Base-by-base conservation (phyloP, 2,113 vertebrate species). In the Callochromis pleurospilus region DNA sequence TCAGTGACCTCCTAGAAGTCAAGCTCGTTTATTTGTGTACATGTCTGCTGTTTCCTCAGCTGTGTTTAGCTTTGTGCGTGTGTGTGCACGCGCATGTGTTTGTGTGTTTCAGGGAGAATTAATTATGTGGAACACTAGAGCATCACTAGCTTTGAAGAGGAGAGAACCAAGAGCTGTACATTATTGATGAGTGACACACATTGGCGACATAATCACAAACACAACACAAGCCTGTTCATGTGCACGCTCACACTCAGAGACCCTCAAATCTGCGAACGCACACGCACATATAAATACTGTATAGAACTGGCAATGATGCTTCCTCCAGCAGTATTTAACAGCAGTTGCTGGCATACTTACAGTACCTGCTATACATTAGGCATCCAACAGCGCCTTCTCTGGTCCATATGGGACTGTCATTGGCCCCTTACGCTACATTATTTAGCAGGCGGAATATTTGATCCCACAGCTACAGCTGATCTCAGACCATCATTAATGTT, bases 151-250 rank as follows among this genome's bases (percentile, higher is more conserved):
- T 96, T 96, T 96, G 94, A 96, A 94, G 94, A 95, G 87, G 81
- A 85, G 81, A 80, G 90, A 95, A 93, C 89, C 91, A 87, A 91
- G 89, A 62, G 80, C 88, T 62, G 83, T 96, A 93, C 94, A 96
- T 96, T 96, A 96, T 96, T 95, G 94, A 96, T 96, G 93, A 94
- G 85, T 96, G 95, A 94, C 95, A 96, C 94, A 95, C 90, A 96
- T 96, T 94, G 92, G 88, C 47, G 58, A 82, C 91, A 88, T 56
- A 56, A 85, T 89, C 90, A 84, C 93, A 90, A 89, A 93, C 91
- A 94, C 88, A 94, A 62, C 62, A 79, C 49, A 29, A 62, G 54
- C 36, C 12, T 14, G 24, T 53, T 54, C 14, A 11, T 53, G 77
- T 31, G 79, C 80, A 29, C 79, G 53, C 12, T 42, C 75, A 49